A percentile compares a stretch with the other conserved stretches of the same genome.
Evolutionary conservation across 2,113 vertebrate species (phyloP).

Genomic region (Ardeotis arabs): DNA sequence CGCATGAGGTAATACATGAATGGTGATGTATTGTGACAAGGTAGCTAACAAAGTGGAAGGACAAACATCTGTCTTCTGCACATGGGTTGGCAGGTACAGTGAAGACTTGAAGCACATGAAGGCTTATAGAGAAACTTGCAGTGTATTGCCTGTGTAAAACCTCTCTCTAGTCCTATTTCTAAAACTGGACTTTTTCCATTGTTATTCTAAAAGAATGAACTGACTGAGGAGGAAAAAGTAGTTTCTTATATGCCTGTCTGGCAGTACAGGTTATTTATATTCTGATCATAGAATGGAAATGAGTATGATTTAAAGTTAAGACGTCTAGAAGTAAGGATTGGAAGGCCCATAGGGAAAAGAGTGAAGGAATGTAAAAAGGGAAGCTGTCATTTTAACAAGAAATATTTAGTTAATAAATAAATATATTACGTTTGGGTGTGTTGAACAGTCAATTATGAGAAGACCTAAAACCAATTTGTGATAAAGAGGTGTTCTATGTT

Average conservation of each 20-base stretch:
- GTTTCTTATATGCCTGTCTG: constrained; percentile 32
- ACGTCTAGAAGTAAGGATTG: constrained; percentile 49
- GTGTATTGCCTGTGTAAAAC: not conserved
- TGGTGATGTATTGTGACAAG: constrained; percentile 16
- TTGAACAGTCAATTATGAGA: constrained; percentile 7
- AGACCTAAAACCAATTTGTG: not conserved
- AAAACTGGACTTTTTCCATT: not conserved
- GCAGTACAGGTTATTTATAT: constrained; percentile 54
- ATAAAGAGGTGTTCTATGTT: not conserved
- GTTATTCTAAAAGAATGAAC: not conserved
- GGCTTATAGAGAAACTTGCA: not conserved
- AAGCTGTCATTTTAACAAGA: constrained; percentile 54
- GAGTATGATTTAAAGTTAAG: constrained; percentile 67
- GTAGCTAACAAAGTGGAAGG: constrained; percentile 18
- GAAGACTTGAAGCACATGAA: not conserved
- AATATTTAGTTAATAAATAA: constrained; percentile 66
- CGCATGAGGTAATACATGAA: not conserved
- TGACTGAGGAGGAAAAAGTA: not conserved
- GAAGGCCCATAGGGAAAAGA: constrained; percentile 45
- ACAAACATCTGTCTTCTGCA: not conserved
- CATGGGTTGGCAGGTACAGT: not conserved
- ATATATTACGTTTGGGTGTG: constrained; percentile 15
- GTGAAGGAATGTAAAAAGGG: constrained; percentile 46
- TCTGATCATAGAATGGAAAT: constrained; percentile 62
- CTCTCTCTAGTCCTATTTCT: not conserved